phyloP scores from a whole-genome alignment of 64 coral and sea anemone genomes.

The Platygyra sinensis region DNA sequence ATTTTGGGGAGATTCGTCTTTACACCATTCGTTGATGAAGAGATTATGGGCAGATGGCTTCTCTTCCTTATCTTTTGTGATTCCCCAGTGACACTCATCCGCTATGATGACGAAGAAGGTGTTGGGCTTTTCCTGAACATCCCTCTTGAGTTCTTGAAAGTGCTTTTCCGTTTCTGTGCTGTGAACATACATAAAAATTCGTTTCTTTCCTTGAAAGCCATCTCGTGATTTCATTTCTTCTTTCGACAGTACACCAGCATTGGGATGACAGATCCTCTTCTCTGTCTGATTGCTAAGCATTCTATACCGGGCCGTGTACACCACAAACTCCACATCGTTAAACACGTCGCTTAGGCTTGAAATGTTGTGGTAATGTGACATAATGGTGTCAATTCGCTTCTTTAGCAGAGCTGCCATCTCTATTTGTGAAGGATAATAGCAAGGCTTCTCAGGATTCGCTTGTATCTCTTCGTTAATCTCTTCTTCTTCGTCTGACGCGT shows the following conservation, averaged over 20 bases:
- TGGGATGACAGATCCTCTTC: constrained; percentile 56
- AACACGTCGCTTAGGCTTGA: constrained; percentile 44
- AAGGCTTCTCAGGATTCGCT: constrained; percentile 30
- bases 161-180: constrained; percentile 51
- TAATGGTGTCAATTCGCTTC: constrained; percentile 53
- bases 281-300: constrained; percentile 79
- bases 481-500: constrained; percentile 21
- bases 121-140: constrained; percentile 31
- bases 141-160: constrained; percentile 30
- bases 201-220: constrained; percentile 1
- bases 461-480: constrained; percentile 29
- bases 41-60: constrained; percentile 67
- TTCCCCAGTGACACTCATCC: constrained; percentile 80
- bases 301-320: constrained; percentile 67
- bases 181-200: constrained; percentile 72
- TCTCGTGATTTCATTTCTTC: constrained; percentile 23
- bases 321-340: constrained; percentile 57
- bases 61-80: constrained; percentile 44
- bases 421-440: constrained; percentile 71
- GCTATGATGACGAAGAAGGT: constrained; percentile 66
- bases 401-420: constrained; percentile 68
- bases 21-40: constrained; percentile 51
- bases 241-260: constrained; percentile 59
- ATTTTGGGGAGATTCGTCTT: constrained; percentile 40
- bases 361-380: constrained; percentile 61